Evolutionary conservation across 2,113 vertebrate genomes (phyloP), one percentile per base, ranked within the genome.

Genomic region (Scatophagus argus): DNA sequence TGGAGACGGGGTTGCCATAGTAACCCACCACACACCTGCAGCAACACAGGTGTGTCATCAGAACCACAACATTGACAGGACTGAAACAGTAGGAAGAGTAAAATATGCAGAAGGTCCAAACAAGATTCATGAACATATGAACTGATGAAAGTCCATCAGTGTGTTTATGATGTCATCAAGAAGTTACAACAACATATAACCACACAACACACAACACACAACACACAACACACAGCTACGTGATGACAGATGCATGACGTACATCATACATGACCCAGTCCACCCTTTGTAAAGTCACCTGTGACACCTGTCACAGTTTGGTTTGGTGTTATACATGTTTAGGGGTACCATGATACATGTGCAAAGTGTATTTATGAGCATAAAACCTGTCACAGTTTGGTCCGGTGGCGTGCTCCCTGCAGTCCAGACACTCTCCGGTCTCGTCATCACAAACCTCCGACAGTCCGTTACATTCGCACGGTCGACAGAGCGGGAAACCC

Each of bases 1-100:
- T 77, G 1, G 75, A 85, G 60, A 81, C 56, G 3, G 96, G 95
- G 62, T 96, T 91, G 74, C 96, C 95, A 63, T 94, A 93, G 87
- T 95, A 98, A 78, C 95, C 95, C 25, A 96, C 84, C 13, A 92
- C 10, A 82, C 96, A 98, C 82, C 96, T 98, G 89, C 71, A 74
- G 38, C 38, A 72, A 39, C 25, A 86, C 14, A 59, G 31, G 19
- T 17, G 6, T 29, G 8, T 51, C 16, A 64, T 54, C 11, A 73
- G 19, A 52, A 54, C 31, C 36, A 46, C 14, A 8, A n/a, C 43
- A 52, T 8, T 13, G 27, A 8, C 27, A 49, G 32, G 12, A n/a
- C 17, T 7, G n/a, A n/a, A n/a, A n/a, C n/a, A n/a, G n/a, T n/a
- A n/a, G n/a, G n/a, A n/a, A n/a, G n/a, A n/a, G n/a, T n/a, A n/a